Evolutionary conservation across 2,888 invertebrate species (phyloP).

Genomic region (Agrochola lychnidis): DNA sequence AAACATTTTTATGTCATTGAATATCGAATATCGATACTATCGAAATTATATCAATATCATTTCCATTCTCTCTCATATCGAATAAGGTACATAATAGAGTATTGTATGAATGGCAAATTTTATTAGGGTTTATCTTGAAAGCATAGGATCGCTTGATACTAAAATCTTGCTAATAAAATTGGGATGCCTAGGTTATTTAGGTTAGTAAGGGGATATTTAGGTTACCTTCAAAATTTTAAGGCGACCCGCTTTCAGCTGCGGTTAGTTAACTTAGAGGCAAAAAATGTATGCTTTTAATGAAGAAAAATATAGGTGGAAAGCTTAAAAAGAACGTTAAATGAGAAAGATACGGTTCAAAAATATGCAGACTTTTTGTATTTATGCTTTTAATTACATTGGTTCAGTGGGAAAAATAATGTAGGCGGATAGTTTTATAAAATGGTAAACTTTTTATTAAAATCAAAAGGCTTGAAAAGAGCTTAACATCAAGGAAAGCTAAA

Average conservation of each 20-base stretch:
- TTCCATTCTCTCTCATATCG: constrained; percentile 49
- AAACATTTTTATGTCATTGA: constrained; percentile 58
- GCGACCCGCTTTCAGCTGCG: constrained; percentile 10
- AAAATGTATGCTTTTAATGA: constrained; percentile 32
- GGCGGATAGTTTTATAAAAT: background rate
- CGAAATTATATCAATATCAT: constrained; percentile 51
- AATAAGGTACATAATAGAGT: constrained; percentile 21
- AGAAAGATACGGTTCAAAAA: constrained; percentile 27
- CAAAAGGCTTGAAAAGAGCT: background rate
- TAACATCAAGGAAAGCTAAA: background rate
- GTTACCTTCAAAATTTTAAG: constrained; percentile 20
- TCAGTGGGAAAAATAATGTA: background rate
- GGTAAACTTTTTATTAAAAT: background rate
- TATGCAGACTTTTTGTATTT: background rate
- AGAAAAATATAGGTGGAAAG: constrained; percentile 27
- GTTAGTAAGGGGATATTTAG: constrained; percentile 8
- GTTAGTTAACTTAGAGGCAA: constrained; percentile 24
- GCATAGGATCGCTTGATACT: constrained; percentile 21
- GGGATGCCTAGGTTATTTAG: constrained; percentile 1
- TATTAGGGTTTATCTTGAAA: constrained; percentile 49
- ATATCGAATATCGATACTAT: constrained; percentile 56
- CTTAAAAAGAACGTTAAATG: constrained; percentile 22
- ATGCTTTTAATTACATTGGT: constrained; percentile 27
- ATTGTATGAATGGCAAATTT: constrained; percentile 55
- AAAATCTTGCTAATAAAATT: constrained; percentile 50